Percentiles rank a stretch among this genome's conserved stretches.
phyloP scores from a whole-genome alignment of 2,113 vertebrate species.

The Synchiropus splendidus region DNA sequence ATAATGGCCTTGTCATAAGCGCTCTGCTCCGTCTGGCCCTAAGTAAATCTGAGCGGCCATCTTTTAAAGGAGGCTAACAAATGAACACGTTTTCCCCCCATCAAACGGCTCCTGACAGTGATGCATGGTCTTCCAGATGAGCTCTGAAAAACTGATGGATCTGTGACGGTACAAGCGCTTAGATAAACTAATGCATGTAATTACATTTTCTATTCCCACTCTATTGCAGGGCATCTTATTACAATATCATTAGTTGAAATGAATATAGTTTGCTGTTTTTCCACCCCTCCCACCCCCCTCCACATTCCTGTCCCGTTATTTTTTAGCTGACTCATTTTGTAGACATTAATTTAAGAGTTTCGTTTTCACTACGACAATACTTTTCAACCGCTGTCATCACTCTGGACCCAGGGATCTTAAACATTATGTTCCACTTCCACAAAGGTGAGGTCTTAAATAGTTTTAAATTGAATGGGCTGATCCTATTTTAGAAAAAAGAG shows the following conservation, averaged over 20 bases:
- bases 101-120: conserved; percentile 87
- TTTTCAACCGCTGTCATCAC: too few species aligned
- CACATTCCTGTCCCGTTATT: conserved; percentile 42
- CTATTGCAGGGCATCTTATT: conserved; percentile 95
- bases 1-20: conserved; percentile 69
- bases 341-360: not conserved
- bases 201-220: conserved; percentile 99
- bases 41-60: conserved; percentile 66
- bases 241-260: conserved; percentile 99
- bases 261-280: conserved; percentile 79
- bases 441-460: too few species aligned
- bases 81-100: conserved; percentile 69
- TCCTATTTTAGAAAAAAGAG: too few species aligned
- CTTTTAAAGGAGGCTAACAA: conserved; percentile 76
- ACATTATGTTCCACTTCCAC: too few species aligned
- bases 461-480: too few species aligned
- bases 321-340: conserved; percentile 14
- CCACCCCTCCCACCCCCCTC: conserved; percentile 24
- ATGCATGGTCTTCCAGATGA: conserved; percentile 97
- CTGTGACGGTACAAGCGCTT: conserved; percentile 96
- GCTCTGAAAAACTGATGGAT: conserved; percentile 98
- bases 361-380: too few species aligned
- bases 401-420: too few species aligned
- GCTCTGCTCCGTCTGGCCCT: conserved; percentile 55
- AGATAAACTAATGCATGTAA: conserved; percentile 99